Percentiles rank a stretch among this genome's conserved stretches.
These are phyloP conservation scores for Gibbula magus DNA, from an alignment of 2,888 invertebrate genomes.

Conservation along the genomic window DNA sequence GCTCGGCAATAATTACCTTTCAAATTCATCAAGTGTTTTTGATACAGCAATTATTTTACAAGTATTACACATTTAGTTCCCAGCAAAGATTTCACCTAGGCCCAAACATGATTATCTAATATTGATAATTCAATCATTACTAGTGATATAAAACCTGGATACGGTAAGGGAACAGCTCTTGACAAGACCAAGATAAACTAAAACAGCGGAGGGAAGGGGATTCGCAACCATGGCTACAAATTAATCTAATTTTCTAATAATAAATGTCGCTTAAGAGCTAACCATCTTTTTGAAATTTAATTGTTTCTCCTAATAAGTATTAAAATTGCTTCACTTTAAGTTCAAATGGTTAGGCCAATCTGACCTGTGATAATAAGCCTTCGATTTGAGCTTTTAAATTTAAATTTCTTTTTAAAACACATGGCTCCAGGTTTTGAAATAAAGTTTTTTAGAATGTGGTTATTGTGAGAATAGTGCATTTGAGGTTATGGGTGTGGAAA, in stretches of 20 bases:
- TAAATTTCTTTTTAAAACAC: background rate
- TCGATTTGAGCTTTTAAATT: background rate
- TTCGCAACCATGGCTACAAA: background rate
- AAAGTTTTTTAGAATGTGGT: background rate
- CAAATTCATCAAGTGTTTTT: background rate
- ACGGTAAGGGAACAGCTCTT: background rate
- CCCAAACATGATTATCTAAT: background rate
- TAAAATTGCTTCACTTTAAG: background rate
- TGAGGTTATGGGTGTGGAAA: background rate
- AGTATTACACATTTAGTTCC: background rate
- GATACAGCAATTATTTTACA: background rate
- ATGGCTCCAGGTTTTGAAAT: background rate
- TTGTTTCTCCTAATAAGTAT: conserved; percentile 5
- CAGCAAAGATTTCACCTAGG: background rate
- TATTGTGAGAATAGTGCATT: background rate
- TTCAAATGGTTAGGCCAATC: background rate
- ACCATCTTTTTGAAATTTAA: conserved; percentile 8
- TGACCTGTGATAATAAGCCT: background rate
- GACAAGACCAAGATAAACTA: background rate
- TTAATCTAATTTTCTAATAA: conserved; percentile 8
- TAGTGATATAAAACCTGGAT: background rate
- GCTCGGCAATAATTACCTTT: background rate
- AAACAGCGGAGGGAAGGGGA: too few species aligned
- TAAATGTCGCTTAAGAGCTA: background rate
- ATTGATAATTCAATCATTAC: conserved; percentile 4